Evolutionary conservation across 2,888 invertebrate genomes (phyloP).

Genomic region (Eumerus sabulonum): DNA sequence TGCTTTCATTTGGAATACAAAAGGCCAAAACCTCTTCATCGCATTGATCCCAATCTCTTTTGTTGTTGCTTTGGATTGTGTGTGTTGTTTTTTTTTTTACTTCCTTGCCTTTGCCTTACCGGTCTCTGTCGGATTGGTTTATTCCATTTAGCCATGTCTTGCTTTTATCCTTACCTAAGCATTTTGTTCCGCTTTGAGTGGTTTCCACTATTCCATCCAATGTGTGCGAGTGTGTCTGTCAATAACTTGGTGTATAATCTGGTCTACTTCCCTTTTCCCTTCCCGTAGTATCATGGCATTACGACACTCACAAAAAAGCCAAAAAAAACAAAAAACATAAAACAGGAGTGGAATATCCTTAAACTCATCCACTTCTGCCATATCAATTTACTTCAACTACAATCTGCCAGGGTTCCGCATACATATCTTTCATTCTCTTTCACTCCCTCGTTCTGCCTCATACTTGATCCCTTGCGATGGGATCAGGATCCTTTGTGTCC

Average conservation of each 20-base stretch:
- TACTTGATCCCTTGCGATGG: conserved; percentile 8
- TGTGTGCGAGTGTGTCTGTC: conserved; percentile 26
- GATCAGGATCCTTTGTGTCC: conserved; percentile 48
- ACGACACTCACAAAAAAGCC: conserved; percentile 25
- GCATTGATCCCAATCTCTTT: not conserved
- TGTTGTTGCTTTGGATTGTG: too few species aligned
- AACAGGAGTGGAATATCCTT: conserved; percentile 40
- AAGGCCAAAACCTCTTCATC: conserved; percentile 47
- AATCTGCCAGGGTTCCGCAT: conserved; percentile 45
- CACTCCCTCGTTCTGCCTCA: not conserved
- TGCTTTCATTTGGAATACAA: conserved; percentile 62
- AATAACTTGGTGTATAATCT: conserved; percentile 61
- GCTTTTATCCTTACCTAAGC: conserved; percentile 50
- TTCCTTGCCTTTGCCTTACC: not conserved
- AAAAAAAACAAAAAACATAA: conserved; percentile 16
- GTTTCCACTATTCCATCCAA: conserved; percentile 7
- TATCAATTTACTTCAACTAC: conserved; percentile 56
- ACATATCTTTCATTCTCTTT: conserved; percentile 17
- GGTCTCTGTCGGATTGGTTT: not conserved
- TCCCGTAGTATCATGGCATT: conserved; percentile 15
- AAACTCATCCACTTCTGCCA: conserved; percentile 60
- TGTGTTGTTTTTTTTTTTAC: conserved; percentile 44
- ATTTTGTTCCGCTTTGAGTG: conserved; percentile 58
- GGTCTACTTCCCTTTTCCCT: conserved; percentile 15
- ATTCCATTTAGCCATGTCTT: too few species aligned